Evolutionary conservation across 2,113 vertebrate species (phyloP).

Genomic region (Entomyzon cyanotis): DNA sequence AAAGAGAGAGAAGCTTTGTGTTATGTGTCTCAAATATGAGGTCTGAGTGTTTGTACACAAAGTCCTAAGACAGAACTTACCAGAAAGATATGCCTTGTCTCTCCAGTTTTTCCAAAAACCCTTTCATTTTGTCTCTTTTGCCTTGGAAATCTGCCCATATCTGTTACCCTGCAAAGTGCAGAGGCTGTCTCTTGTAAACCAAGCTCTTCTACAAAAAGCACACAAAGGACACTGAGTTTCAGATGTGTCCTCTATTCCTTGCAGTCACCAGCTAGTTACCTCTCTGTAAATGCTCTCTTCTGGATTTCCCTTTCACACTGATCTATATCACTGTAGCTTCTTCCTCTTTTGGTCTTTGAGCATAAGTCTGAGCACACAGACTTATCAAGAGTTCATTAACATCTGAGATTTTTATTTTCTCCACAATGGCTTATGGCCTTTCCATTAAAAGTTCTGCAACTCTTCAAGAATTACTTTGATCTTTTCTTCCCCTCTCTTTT

Average conservation of each 20-base stretch:
- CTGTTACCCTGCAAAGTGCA: background rate
- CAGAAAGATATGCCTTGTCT: background rate
- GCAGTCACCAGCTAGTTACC: background rate
- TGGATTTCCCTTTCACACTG: background rate
- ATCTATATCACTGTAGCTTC: background rate
- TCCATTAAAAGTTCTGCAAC: background rate
- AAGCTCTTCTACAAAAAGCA: background rate
- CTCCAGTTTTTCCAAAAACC: background rate
- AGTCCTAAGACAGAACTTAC: background rate
- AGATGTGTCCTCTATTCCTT: background rate
- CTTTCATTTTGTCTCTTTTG: background rate
- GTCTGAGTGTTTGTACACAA: background rate
- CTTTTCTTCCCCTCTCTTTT: fast-evolving
- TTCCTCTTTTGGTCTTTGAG: background rate
- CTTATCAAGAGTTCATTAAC: background rate
- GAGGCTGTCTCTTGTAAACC: background rate
- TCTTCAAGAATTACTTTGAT: background rate
- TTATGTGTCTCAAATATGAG: background rate
- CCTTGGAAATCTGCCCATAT: background rate
- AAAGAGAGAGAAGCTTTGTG: background rate
- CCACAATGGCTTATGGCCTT: background rate
- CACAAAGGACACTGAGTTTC: background rate
- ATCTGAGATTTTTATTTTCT: background rate
- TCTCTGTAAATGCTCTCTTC: background rate
- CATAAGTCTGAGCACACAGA: background rate